Base-by-base conservation (phyloP, 2,797 vertebrate species). In the Hoplostethus atlanticus region DNA sequence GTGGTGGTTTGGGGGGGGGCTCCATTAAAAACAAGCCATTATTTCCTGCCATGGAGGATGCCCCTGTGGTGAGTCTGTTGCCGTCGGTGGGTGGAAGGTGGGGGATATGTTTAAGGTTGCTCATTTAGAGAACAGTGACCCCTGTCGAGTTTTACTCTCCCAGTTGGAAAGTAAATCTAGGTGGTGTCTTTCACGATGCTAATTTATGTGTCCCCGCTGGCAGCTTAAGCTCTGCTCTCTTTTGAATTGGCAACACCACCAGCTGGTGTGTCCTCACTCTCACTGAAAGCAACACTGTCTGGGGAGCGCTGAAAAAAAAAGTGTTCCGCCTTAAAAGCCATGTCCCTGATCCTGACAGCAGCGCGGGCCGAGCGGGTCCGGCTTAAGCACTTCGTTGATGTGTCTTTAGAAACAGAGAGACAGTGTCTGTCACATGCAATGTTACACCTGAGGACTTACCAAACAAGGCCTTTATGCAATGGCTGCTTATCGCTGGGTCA, bases 161-260 rank as follows among this genome's bases (percentile, higher is more conserved):
- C 87, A 65, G 64, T 79, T 81, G 81, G 80, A 84, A 83, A 83
- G 81, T 88, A 90, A 91, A 93, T 89, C 84, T 87, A 75, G 78
- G 73, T 79, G 76, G 69, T 71, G 80, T 89, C 84, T 91, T 88
- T 91, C 83, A 86, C 64, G 75, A 92, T 85, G 81, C 83, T 92
- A 93, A 93, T 92, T 90, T 92, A 91, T 92, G 87, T 86, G 84
- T 93, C 90, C 86, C 89, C 30, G 53, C 81, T 86, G 91, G 87
- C 92, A 82, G 83, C 85, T 91, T 89, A 90, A 89, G 86, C 47
- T 68, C 80, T 68, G 74, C 77, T 89, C 77, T 77, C 84, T 69
- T 91, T 90, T 89, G 85, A 89, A 88, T 87, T 73, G 68, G 72
- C 68, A 86, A 81, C 79, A 86, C 80, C 79, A 86, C 83, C 91